Evolutionary conservation across 1,140 invertebrate genomes (phyloP).

Genomic region (Calycopis cecrops): DNA sequence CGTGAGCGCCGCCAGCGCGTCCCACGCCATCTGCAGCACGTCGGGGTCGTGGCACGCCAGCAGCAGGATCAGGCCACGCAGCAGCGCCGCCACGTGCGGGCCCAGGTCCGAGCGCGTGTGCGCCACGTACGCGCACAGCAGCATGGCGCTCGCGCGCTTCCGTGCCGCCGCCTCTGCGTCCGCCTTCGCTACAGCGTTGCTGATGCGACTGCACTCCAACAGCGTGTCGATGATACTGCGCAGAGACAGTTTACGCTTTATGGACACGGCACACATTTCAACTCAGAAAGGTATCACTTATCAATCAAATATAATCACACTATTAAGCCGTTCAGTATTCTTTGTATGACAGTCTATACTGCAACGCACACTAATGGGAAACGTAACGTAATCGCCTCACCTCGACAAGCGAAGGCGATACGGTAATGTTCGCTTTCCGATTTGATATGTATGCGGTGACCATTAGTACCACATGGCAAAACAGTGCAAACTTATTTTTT

Average conservation of each 20-base stretch:
- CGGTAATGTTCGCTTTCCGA: too few relatives aligned
- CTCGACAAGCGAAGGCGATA: too few relatives aligned
- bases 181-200: slow-evolving; percentile 76
- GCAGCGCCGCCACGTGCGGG: slow-evolving; percentile 90
- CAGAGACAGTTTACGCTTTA: neutral
- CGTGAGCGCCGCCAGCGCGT: slow-evolving; percentile 84
- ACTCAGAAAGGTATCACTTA: too few relatives aligned
- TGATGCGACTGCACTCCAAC: slow-evolving; percentile 85
- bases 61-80: slow-evolving; percentile 90
- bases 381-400: too few relatives aligned
- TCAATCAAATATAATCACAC: too few relatives aligned
- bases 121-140: slow-evolving; percentile 92
- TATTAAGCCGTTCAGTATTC: too few relatives aligned
- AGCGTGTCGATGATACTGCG: slow-evolving; percentile 91
- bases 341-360: too few relatives aligned
- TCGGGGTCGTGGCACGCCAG: slow-evolving; percentile 88
- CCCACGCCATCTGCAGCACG: slow-evolving; percentile 79
- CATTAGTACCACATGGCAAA: too few relatives aligned
- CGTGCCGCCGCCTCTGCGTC: slow-evolving; percentile 60
- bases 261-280: too few relatives aligned
- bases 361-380: too few relatives aligned
- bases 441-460: too few relatives aligned
- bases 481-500: too few relatives aligned
- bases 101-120: slow-evolving; percentile 91
- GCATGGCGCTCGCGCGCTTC: slow-evolving; percentile 87